phyloP scores from a whole-genome alignment of 2,797 vertebrate genomes.

The Sebastes aleutianus region DNA sequence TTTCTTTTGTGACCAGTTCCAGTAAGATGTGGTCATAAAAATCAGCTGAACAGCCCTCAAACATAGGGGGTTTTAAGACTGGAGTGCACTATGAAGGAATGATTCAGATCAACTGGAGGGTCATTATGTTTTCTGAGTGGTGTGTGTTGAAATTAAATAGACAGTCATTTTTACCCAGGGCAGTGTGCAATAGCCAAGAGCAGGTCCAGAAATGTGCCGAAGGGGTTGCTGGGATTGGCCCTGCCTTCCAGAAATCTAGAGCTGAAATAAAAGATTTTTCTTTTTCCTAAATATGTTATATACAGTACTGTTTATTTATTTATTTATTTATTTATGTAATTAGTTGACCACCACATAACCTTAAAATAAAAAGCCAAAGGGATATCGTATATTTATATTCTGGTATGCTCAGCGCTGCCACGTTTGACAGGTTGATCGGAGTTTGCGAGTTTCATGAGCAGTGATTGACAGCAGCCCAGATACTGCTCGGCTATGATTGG shows the following conservation, averaged over 20 bases:
- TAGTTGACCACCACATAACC: not conserved
- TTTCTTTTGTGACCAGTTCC: slow-evolving; percentile 20
- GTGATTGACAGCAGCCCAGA: not conserved
- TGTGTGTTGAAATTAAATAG: slow-evolving; percentile 24
- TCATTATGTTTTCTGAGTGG: slow-evolving; percentile 44
- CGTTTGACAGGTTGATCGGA: too few relatives aligned
- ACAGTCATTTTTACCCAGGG: slow-evolving; percentile 26
- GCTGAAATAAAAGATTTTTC: not conserved
- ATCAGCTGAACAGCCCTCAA: slow-evolving; percentile 20
- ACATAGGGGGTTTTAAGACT: not conserved
- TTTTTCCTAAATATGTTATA: not conserved
- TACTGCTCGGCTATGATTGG: not conserved
- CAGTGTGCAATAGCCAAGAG: slow-evolving; percentile 22
- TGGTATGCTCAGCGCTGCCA: not conserved
- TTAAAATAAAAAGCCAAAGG: not conserved
- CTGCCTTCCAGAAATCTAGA: not conserved
- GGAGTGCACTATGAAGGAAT: slow-evolving; percentile 16
- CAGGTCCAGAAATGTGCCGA: slow-evolving; percentile 8
- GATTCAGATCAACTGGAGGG: slow-evolving; percentile 27
- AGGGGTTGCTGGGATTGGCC: not conserved
- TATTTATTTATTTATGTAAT: not conserved
- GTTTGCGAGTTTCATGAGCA: too few relatives aligned
- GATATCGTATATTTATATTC: not conserved
- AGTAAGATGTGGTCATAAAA: not conserved
- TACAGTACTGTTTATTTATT: too few relatives aligned